Conservation (phyloP, 1,140 invertebrate species). For the Agrypnia vestita region DNA sequence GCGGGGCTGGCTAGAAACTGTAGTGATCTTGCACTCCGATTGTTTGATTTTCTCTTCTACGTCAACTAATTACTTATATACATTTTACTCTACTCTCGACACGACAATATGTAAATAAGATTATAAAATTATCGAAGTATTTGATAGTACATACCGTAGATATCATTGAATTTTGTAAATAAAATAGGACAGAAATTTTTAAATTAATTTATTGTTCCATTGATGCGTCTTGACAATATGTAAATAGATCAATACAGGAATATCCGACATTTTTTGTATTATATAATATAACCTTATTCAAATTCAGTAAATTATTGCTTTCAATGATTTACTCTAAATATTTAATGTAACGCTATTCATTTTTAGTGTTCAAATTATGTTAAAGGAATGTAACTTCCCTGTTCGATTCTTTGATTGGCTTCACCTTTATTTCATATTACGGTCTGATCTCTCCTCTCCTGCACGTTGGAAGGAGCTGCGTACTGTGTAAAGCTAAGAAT, state of each 20-base stretch:
- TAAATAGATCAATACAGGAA: constrained; percentile 68
- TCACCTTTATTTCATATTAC: no score
- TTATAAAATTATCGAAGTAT: constrained; percentile 63
- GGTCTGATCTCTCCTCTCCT: no score
- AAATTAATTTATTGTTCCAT: constrained; percentile 70
- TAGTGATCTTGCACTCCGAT: constrained; percentile 57
- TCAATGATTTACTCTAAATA: no score
- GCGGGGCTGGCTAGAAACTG: constrained; percentile 51
- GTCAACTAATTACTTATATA: constrained; percentile 62
- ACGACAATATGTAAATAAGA: constrained; percentile 75
- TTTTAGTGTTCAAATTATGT: no score
- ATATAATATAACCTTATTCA: background rate
- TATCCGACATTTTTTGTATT: constrained; percentile 25
- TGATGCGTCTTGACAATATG: constrained; percentile 71
- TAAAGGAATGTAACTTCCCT: no score
- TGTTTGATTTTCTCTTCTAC: constrained; percentile 54
- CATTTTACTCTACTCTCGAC: constrained; percentile 71
- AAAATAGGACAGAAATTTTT: constrained; percentile 49
- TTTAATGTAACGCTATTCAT: no score
- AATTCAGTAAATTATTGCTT: no score
- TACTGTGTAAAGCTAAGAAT: no score
- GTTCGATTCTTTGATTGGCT: no score
- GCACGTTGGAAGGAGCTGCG: no score
- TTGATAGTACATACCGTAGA: constrained; percentile 42
- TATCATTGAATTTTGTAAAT: constrained; percentile 56